These are phyloP conservation scores for Melinopterus prodromus DNA, from an alignment of 2,888 invertebrate genomes.

Conservation along the genomic window DNA sequence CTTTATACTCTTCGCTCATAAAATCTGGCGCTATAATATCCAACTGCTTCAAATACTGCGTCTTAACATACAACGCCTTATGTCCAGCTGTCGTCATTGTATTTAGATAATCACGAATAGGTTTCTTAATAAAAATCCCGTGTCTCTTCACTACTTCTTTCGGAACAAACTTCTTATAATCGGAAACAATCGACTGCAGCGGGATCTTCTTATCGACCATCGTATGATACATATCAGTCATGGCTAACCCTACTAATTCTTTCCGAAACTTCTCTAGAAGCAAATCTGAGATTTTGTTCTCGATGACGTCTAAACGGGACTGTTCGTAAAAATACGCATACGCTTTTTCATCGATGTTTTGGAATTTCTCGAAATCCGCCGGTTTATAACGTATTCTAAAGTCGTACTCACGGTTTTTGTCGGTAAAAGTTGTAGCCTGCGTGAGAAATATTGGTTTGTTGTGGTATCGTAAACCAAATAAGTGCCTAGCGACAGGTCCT, in stretches of 20 bases:
- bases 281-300: constrained; percentile 81
- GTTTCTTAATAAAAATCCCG: constrained; percentile 77
- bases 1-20: constrained; percentile 77
- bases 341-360: constrained; percentile 74
- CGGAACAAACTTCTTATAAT: constrained; percentile 86
- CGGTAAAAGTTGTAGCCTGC: constrained; percentile 66
- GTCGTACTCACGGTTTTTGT: constrained; percentile 68
- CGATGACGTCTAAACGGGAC: constrained; percentile 81
- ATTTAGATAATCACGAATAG: constrained; percentile 73
- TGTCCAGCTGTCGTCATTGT: constrained; percentile 67
- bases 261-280: constrained; percentile 79
- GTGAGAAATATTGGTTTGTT: constrained; percentile 74
- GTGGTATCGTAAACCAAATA: constrained; percentile 78
- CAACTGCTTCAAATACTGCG: constrained; percentile 81
- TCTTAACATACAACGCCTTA: constrained; percentile 76
- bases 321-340: constrained; percentile 89
- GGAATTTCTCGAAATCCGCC: constrained; percentile 69
- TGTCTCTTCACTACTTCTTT: constrained; percentile 79
- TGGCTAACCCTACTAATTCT: constrained; percentile 84
- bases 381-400: constrained; percentile 84
- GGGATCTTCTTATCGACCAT: constrained; percentile 77
- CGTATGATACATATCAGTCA: constrained; percentile 87
- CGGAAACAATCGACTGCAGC: constrained; percentile 74
- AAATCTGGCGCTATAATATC: constrained; percentile 85
- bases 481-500: constrained; percentile 77